Evolutionary conservation across 2,113 vertebrate genomes (phyloP), one percentile per base, ranked within the genome.

Genomic region (Engraulis encrasicolus): DNA sequence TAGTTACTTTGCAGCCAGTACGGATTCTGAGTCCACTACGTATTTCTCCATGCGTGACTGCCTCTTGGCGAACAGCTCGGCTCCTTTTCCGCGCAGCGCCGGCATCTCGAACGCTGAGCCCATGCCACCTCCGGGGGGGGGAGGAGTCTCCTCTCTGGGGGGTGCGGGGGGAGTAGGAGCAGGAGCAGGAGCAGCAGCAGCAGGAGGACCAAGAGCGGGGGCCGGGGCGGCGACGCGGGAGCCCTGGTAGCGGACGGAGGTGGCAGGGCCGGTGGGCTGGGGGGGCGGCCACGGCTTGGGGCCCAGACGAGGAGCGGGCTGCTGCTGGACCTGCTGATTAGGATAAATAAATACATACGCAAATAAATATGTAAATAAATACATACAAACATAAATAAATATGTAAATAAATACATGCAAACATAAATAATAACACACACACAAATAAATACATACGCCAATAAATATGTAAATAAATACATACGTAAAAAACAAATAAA

Each of bases 11-110:
- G n/a, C n/a, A n/a, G 97, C 96, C 91, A 98, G 95, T 81, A 99
- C 97, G 0, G 97, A 97, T 88, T 97, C 94, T 20, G 98, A 98
- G 91, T 99, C 98, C 23, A 99, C 98, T 83, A 99, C 95, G 1
- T 95, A 99, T 88, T 97, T 99, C 93, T 99, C 97, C 98, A 99
- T 99, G 27, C 98, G 96, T 6, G 98, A 98, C 90, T 97, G 98
- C 93, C 98, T 95, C 89, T 96, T 97, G 36, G 98, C 98, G 80
- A 99, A 99, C 86, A 99, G 94, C 89, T 99, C 97, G 18, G 98
- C 98, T 87, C 98, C 98, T 93, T 96, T 99, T 36, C 98, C 98
- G 36, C 91, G 94, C 91, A 99, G 92, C 3, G 94, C 92, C 2
- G 96, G 97, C 94, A 99, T 97, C 91, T 97, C 97, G 19, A 90